Evolutionary conservation across 1,140 invertebrate species (phyloP), one percentile per base, ranked within the genome.

Genomic region (Diorhabda elongata): DNA sequence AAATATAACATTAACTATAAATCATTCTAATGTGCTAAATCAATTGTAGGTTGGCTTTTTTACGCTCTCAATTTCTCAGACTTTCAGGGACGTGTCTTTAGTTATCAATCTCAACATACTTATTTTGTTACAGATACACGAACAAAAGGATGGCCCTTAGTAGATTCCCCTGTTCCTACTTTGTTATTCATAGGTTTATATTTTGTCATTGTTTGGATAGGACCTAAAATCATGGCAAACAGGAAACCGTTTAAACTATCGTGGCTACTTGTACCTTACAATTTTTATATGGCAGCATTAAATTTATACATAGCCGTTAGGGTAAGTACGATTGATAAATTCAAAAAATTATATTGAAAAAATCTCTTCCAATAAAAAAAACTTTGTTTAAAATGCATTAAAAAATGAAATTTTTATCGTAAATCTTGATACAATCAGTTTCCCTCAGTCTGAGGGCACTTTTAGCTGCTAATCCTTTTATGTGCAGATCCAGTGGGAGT

Each of bases 241-340:
- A 84, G 91, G 62, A 88, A 90, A 82, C 89, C 95, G 0, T 90
- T 94, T 75, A 87, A 91, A 73, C 81, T 97, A 44, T 91, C 89
- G 58, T 89, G 87, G 84, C 80, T 91, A 3, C 83, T 98, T 63
- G 87, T 97, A 67, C 86, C 90, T 2, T 97, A 98, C 80, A 98
- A 97, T 80, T 82, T 96, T 70, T 83, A 87, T 3, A 92, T 97
- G 89, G 91, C 93, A 58, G 80, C 85, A 42, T 85, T 97, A 11
- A 97, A 97, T 81, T 86, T 89, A 3, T 95, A 96, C 79, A 97
- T 97, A 78, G 92, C 89, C 61, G 80, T 89, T 67, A 86, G 91
- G 85, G 90, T 92, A 81, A 67, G 42, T 66, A 11, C 0, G 26
- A 26, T 26, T 26, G 26, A 26, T 26, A 26, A 26, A 26, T 26